Percentiles rank a stretch among this genome's conserved stretches.
phyloP scores from a whole-genome alignment of 2,797 vertebrate species.

The Amazonetta brasiliensis region DNA sequence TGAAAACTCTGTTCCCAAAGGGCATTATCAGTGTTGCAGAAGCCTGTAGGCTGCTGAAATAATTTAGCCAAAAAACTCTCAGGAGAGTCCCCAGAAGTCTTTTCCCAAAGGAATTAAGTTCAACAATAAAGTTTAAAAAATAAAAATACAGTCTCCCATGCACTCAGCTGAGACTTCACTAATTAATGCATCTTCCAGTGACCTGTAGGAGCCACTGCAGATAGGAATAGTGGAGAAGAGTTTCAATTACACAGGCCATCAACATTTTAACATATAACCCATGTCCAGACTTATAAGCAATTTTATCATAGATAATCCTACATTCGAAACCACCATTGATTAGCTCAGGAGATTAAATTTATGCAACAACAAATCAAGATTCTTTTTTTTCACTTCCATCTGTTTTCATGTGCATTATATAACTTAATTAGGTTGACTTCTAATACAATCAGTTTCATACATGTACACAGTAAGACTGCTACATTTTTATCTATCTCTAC shows the following conservation, averaged over 20 bases:
- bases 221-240: neutral
- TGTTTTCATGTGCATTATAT: neutral
- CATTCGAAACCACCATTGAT: neutral
- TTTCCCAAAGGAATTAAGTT: neutral
- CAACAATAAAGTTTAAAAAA: neutral
- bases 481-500: neutral
- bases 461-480: neutral
- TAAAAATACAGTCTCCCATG: neutral
- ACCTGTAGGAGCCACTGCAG: neutral
- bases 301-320: neutral
- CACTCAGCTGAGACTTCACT: accelerated
- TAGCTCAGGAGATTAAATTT: neutral
- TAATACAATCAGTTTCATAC: neutral
- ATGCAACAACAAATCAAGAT: neutral
- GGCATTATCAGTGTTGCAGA: neutral
- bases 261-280: accelerated
- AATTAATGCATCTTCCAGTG: neutral
- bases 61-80: neutral
- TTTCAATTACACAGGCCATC: neutral
- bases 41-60: neutral
- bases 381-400: neutral
- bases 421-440: neutral
- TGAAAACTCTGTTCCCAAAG: neutral
- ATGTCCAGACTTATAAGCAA: neutral
- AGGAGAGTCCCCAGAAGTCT: neutral